Evolutionary conservation across 1,140 invertebrate species (phyloP), one percentile per base, ranked within the genome.

Genomic region (Cydia splendana): DNA sequence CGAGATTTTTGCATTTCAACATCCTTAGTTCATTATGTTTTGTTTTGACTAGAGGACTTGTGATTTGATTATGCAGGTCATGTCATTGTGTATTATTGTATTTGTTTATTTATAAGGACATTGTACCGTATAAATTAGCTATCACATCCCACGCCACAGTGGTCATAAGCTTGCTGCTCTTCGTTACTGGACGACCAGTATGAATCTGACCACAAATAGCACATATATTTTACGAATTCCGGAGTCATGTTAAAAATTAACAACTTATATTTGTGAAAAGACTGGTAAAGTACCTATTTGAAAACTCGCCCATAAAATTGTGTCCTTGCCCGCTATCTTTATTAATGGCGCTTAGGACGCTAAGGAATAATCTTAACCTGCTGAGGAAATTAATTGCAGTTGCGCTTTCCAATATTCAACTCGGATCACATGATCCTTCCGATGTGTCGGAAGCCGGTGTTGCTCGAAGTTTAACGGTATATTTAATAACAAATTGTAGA

Each of bases 101-200:
- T 18, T 62, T 20, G 57, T 62, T 62, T 62, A 62, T 20, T 20
- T 20, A 62, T 20, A 62, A 62, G 57, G 57, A 62, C 57, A 62
- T 24, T 12, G 57, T 62, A 62, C 57, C 4, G 12, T 7, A 10
- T 62, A 24, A 48, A 24, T 20, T 18, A 62, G 57, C 1, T 62
- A 62, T 62, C 57, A 62, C n/a, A 51, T 53, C 57, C 20, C 18
- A 62, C 57, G 57, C 57, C 20, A 62, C 57, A 12, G 6, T 24
- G 18, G 20, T 18, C n/a, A 62, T 20, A 62, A 62, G n/a, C n/a
- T 53, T 53, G 2, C n/a, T 18, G 5, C 51, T 6, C 15, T 53
- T 53, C 4, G 51, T 18, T 53, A 53, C n/a, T 24, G 53, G 57
- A 24, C n/a, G 20, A 24, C 57, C 18, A 12, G n/a, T 62, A 24